Percentiles rank a stretch among this genome's conserved stretches.
phyloP scores from a whole-genome alignment of 2,113 vertebrate species.

The Ammodytes marinus region DNA sequence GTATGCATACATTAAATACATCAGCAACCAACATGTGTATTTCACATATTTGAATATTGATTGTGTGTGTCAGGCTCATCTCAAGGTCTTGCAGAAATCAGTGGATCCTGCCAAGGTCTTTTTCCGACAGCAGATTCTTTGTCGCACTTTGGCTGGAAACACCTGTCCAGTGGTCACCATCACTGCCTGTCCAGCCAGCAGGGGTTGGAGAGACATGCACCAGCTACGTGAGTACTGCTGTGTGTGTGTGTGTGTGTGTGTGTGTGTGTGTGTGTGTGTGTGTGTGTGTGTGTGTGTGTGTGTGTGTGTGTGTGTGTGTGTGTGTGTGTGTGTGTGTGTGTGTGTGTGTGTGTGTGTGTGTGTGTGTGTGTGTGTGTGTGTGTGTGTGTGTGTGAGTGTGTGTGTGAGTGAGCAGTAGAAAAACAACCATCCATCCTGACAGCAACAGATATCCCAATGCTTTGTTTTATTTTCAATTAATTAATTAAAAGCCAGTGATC shows the following conservation, averaged over 20 bases:
- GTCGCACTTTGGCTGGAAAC: constrained; percentile 89
- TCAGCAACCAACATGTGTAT: not conserved
- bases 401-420: not conserved
- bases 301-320: not conserved
- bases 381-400: not conserved
- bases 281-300: too few species aligned
- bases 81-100: constrained; percentile 85
- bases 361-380: constrained; percentile 39
- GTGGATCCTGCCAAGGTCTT: constrained; percentile 87
- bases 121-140: constrained; percentile 89
- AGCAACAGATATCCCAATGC: constrained; percentile 32
- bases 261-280: constrained; percentile 75
- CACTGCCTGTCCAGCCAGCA: constrained; percentile 89
- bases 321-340: constrained; percentile 79
- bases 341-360: not conserved
- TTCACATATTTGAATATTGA: too few species aligned
- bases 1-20: too few species aligned
- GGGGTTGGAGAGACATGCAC: constrained; percentile 82
- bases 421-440: constrained; percentile 4
- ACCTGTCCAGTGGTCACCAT: constrained; percentile 92
- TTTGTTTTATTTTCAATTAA: constrained; percentile 48
- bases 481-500: constrained; percentile 57
- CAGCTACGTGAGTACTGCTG: constrained; percentile 89
- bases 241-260: not conserved
- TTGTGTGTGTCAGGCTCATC: constrained; percentile 86